Conservation (phyloP, 2,797 vertebrate genomes). For the Myotis myotis region DNA sequence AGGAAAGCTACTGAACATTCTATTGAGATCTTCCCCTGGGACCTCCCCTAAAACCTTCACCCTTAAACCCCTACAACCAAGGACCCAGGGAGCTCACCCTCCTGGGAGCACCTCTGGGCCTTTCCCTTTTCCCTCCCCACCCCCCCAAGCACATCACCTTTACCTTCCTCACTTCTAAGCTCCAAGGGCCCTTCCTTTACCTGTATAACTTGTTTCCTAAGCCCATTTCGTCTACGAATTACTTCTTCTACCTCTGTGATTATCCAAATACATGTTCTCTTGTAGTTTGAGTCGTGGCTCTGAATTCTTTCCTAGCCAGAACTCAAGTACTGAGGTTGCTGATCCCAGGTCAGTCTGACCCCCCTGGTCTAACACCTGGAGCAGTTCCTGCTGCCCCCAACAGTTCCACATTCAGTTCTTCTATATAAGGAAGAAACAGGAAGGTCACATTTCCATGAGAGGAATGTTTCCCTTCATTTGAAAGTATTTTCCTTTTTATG, state of each 20-base stretch:
- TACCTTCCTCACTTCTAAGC: not conserved
- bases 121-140: not conserved
- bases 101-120: not conserved
- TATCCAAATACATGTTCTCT: not conserved
- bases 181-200: not conserved
- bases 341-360: not conserved
- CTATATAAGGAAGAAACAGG: not conserved
- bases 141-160: not conserved
- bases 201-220: not conserved
- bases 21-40: not conserved
- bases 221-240: not conserved
- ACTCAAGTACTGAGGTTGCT: not conserved
- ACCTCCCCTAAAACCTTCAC: not conserved
- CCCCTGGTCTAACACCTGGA: not conserved
- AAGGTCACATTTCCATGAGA: conserved; percentile 7
- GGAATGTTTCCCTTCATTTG: conserved; percentile 17
- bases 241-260: not conserved
- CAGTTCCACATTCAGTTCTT: not conserved
- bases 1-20: not conserved
- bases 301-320: not conserved
- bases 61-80: not conserved
- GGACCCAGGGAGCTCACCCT: not conserved
- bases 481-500: conserved; percentile 44
- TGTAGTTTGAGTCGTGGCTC: not conserved
- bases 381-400: not conserved